Conservation (phyloP, 2,888 invertebrate species). For the Drosophila glabriapex region DNA sequence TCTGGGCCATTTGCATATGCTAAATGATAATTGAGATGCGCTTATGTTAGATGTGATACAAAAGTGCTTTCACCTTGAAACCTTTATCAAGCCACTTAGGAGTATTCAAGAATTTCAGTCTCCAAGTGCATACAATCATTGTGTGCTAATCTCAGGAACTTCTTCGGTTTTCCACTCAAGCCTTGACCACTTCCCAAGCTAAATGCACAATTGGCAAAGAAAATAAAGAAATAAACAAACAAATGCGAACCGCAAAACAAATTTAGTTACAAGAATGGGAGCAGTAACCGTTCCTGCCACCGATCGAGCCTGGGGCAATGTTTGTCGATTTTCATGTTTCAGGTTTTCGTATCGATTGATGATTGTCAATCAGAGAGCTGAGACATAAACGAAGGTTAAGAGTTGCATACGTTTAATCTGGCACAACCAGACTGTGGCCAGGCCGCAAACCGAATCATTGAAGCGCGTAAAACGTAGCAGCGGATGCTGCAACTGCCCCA, state of each 20-base stretch:
- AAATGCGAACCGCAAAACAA: constrained; percentile 71
- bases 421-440: constrained; percentile 35
- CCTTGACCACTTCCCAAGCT: constrained; percentile 41
- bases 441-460: constrained; percentile 64
- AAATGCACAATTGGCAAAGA: constrained; percentile 36
- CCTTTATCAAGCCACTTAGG: constrained; percentile 30
- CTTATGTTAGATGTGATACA: constrained; percentile 11
- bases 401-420: constrained; percentile 80
- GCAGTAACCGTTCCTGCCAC: constrained; percentile 49
- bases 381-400: constrained; percentile 78
- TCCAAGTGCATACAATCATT: constrained; percentile 9
- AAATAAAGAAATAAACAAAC: constrained; percentile 26
- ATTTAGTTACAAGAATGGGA: constrained; percentile 65
- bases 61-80: constrained; percentile 33
- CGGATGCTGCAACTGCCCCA: constrained; percentile 64
- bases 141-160: neutral
- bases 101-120: neutral
- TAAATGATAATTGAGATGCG: constrained; percentile 50
- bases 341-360: constrained; percentile 64
- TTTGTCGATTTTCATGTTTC: constrained; percentile 34
- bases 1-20: constrained; percentile 73
- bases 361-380: constrained; percentile 75
- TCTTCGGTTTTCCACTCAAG: constrained; percentile 23
- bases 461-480: constrained; percentile 73
- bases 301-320: constrained; percentile 32